Evolutionary conservation across 2,888 invertebrate species (phyloP), one percentile per base, ranked within the genome.

Genomic region (Notocelia uddmanniana): DNA sequence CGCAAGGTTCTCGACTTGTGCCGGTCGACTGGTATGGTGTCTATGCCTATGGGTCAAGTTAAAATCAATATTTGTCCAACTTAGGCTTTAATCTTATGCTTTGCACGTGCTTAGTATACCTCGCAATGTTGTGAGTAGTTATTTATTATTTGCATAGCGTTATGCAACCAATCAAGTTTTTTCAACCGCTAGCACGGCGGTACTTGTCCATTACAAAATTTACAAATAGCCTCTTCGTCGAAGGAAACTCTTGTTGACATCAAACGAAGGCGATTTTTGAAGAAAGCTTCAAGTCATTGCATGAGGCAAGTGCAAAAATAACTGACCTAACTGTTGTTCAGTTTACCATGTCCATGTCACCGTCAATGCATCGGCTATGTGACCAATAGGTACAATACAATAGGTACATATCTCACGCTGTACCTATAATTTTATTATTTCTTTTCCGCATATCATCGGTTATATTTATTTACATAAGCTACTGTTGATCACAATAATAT

Each of bases 1-100:
- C 81, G 84, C 85, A 85, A 85, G 82, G 84, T 86, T 87, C 85
- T 88, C 81, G 81, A 88, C 89, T 89, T 88, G 89, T 90, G 89
- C 89, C 88, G 87, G 86, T 87, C 87, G 86, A 84, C 83, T 87
- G 41, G 41, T 15, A 15, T 23, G 45, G 45, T 60, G n/a, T 18
- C 18, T 50, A 18, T 45, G 23, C 19, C 50, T 50, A 50, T 45
- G 83, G 83, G 81, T 78, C 85, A 85, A 84, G 85, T 85, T 86
- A 85, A 89, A 85, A 86, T 86, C 82, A 81, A 48, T 85, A 85
- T 84, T 85, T 83, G 81, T 81, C 78, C 54, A 62, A 70, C 58
- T 68, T 67, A 41, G 41, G 54, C 21, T 59, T 58, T 69, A 69
- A 69, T 55, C 64, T 69, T 73, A 69, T 59, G 69, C 52, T 31